These are phyloP conservation scores for Pemphredon lugubris DNA, from an alignment of 2,888 invertebrate genomes.

Conservation along the genomic window DNA sequence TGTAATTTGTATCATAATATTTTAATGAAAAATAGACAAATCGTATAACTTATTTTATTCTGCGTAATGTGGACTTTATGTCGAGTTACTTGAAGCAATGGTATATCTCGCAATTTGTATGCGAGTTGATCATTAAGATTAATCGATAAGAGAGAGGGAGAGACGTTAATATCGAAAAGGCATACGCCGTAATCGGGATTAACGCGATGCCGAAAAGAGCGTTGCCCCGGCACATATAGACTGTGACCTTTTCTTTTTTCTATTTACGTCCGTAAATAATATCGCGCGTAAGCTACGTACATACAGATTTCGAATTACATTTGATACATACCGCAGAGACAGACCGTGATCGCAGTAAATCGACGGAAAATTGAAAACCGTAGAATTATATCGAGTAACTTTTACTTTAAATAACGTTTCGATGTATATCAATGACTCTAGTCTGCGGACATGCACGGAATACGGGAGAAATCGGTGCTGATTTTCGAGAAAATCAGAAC, in stretches of 20 bases:
- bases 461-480: slow-evolving; percentile 49
- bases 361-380: slow-evolving; percentile 38
- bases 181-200: slow-evolving; percentile 45
- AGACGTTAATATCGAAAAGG: slow-evolving; percentile 45
- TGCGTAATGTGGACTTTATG: slow-evolving; percentile 73
- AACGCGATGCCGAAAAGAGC: slow-evolving; percentile 36
- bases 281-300: slow-evolving; percentile 23
- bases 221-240: slow-evolving; percentile 43
- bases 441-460: slow-evolving; percentile 62
- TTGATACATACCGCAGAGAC: slow-evolving; percentile 4
- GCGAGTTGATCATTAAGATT: slow-evolving; percentile 56
- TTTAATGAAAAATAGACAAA: slow-evolving; percentile 73
- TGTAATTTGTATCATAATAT: slow-evolving; percentile 78
- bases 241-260: slow-evolving; percentile 54
- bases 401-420: slow-evolving; percentile 56
- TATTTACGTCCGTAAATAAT: slow-evolving; percentile 45
- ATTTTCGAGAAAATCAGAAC: slow-evolving; percentile 40
- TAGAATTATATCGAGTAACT: slow-evolving; percentile 50
- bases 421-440: slow-evolving; percentile 61
- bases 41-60: slow-evolving; percentile 78
- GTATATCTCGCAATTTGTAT: slow-evolving; percentile 68
- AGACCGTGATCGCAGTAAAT: slow-evolving; percentile 12
- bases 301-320: slow-evolving; percentile 32
- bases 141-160: slow-evolving; percentile 45
- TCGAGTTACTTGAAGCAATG: slow-evolving; percentile 66